These are phyloP conservation scores for Omphaloscelis lunosa DNA, from an alignment of 2,888 invertebrate species.

Conservation along the genomic window DNA sequence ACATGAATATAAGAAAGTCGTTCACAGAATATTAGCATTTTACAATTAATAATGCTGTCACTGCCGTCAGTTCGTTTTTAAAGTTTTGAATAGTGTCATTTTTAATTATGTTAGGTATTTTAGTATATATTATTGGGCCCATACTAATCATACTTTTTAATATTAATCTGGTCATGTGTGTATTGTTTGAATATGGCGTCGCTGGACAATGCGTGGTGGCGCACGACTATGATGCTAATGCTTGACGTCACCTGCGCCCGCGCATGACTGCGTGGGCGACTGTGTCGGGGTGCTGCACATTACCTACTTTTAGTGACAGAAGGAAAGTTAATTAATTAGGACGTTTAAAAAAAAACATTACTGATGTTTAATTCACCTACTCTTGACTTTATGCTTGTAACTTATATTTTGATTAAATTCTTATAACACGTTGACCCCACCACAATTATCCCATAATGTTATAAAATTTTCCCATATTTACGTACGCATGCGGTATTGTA, in stretches of 20 bases:
- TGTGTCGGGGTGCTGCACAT: conserved; percentile 3
- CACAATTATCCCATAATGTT: conserved; percentile 6
- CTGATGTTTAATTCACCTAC: neutral
- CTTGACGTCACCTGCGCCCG: conserved; percentile 63
- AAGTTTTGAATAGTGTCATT: too few relatives aligned
- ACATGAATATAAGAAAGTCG: too few relatives aligned
- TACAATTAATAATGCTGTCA: too few relatives aligned
- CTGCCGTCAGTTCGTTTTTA: too few relatives aligned
- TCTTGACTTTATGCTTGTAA: neutral
- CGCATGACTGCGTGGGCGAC: conserved; percentile 27
- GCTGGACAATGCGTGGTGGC: conserved; percentile 58
- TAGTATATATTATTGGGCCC: too few relatives aligned
- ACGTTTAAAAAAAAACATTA: neutral
- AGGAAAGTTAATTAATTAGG: neutral
- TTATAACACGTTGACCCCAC: neutral
- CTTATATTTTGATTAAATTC: neutral
- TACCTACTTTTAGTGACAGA: neutral
- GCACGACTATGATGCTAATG: conserved; percentile 71
- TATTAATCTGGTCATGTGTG: conserved; percentile 53
- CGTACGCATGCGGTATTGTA: neutral
- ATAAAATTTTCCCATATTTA: neutral
- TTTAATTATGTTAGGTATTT: too few relatives aligned
- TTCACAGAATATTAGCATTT: too few relatives aligned
- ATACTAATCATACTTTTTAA: too few relatives aligned
- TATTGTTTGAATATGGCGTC: conserved; percentile 56